These are phyloP conservation scores for Margaritifera margaritifera DNA, from an alignment of 2,888 invertebrate species.

Conservation along the genomic window DNA sequence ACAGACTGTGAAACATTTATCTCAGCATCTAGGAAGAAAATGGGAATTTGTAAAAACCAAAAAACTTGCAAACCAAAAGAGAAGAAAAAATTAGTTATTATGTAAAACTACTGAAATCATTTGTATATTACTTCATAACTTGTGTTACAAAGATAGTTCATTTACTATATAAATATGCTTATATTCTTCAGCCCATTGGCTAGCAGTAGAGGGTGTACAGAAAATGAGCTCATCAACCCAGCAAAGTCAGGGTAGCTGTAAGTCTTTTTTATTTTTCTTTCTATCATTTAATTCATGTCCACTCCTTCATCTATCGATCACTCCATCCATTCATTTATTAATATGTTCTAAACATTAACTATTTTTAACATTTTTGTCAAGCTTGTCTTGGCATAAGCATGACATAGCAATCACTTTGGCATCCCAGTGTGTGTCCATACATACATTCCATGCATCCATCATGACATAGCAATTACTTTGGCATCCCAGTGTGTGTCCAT, in stretches of 20 bases:
- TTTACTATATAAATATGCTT: slow-evolving; percentile 3
- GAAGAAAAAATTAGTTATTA: neutral
- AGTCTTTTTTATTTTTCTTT: too few species aligned
- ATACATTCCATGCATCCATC: too few species aligned
- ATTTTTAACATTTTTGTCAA: too few species aligned
- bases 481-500: too few species aligned
- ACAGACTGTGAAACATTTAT: neutral
- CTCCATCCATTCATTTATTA: too few species aligned
- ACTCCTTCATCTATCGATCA: too few species aligned
- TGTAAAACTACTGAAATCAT: neutral
- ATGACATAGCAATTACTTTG: too few species aligned
- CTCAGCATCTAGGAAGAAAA: neutral
- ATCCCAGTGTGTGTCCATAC: too few species aligned
- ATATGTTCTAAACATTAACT: too few species aligned
- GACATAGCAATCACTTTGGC: too few species aligned
- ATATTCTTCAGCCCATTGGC: slow-evolving; percentile 67
- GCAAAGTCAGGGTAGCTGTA: slow-evolving; percentile 39
- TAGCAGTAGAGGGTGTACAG: slow-evolving; percentile 68
- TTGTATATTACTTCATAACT: neutral
- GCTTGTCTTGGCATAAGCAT: too few species aligned
- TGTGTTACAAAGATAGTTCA: neutral
- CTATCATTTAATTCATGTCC: too few species aligned
- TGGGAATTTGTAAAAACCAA: neutral
- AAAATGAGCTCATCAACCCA: slow-evolving; percentile 45
- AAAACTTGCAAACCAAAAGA: neutral